phyloP scores from a whole-genome alignment of 2,113 vertebrate genomes.

The Myotis brandtii region DNA sequence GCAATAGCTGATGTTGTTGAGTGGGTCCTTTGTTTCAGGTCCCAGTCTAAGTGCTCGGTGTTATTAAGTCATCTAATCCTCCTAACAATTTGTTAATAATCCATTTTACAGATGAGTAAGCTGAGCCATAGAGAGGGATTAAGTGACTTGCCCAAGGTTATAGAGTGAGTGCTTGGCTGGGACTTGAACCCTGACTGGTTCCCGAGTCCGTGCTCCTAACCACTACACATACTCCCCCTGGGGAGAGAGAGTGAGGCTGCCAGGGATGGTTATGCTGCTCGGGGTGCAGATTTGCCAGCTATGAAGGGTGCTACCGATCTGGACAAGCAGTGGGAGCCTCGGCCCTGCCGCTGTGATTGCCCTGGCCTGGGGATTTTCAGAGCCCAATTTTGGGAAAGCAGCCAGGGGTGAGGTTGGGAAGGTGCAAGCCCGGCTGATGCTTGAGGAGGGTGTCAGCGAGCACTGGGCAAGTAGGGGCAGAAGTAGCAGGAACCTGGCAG shows the following conservation, averaged over 20 bases:
- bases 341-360: neutral
- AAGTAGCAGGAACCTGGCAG: neutral
- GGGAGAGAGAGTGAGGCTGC: neutral
- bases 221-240: fast-evolving
- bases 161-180: neutral
- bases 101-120: slow-evolving; percentile 59
- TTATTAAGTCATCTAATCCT: slow-evolving; percentile 56
- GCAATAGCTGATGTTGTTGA: neutral
- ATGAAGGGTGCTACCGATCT: neutral
- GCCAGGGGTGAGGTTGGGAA: neutral
- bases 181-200: neutral
- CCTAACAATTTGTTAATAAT: slow-evolving; percentile 49
- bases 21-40: neutral
- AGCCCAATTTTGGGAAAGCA: neutral
- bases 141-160: neutral
- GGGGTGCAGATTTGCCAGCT: neutral
- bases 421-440: neutral
- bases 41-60: neutral
- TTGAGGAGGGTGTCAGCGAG: neutral
- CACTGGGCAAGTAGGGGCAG: neutral
- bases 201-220: neutral
- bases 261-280: neutral
- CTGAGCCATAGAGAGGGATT: neutral
- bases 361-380: neutral
- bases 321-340: neutral